phyloP scores from a whole-genome alignment of 2,797 vertebrate genomes.

The Harpagifer antarcticus region DNA sequence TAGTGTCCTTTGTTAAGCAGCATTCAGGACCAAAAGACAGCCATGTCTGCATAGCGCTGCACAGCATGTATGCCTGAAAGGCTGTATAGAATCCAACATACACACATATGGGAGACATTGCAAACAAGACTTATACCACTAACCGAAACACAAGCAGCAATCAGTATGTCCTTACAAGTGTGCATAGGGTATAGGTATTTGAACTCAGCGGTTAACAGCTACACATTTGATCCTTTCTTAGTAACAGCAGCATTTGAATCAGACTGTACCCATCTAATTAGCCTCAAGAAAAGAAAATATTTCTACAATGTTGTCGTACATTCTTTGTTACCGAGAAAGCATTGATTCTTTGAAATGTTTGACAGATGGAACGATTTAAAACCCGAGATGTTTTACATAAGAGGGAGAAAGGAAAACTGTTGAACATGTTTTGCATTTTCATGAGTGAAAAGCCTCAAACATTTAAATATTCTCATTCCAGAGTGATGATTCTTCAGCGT shows the following conservation, averaged over 20 bases:
- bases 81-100: background rate
- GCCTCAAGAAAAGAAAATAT: conserved; percentile 25
- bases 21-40: background rate
- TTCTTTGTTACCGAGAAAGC: conserved; percentile 25
- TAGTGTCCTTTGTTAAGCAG: background rate
- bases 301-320: conserved; percentile 29
- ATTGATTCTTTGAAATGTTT: conserved; percentile 30
- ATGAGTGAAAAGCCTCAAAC: conserved; percentile 43
- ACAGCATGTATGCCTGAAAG: background rate
- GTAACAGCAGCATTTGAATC: conserved; percentile 37
- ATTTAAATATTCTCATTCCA: conserved; percentile 40
- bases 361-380: conserved; percentile 54
- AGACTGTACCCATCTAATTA: conserved; percentile 21
- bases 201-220: conserved; percentile 15
- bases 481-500: conserved; percentile 15
- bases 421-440: conserved; percentile 29
- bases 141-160: background rate
- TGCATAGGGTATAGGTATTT: background rate
- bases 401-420: background rate
- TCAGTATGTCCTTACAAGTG: conserved; percentile 6
- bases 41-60: background rate
- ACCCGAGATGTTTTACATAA: conserved; percentile 20
- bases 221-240: conserved; percentile 19
- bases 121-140: background rate
- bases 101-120: background rate